Evolutionary conservation across 1,140 invertebrate genomes (phyloP).

Genomic region (Chrysomallon squamiferum): DNA sequence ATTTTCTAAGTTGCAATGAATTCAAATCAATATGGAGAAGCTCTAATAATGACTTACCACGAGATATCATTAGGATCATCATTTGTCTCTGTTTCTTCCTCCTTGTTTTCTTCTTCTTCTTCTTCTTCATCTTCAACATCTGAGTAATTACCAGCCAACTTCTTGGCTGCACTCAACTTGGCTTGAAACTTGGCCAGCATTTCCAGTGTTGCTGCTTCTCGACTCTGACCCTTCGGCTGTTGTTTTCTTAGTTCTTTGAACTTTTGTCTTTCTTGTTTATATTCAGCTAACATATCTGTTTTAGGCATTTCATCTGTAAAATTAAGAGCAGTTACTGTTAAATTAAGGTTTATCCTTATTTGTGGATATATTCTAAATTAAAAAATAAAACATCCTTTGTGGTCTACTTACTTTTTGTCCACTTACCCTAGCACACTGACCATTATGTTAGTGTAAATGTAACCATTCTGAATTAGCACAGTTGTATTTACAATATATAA

Average conservation of each 20-base stretch:
- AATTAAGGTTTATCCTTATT: too few species aligned
- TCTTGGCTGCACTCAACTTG: conserved; percentile 73
- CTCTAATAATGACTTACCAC: conserved; percentile 53
- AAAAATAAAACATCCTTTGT: too few species aligned
- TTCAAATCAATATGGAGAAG: too few species aligned
- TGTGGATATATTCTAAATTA: too few species aligned
- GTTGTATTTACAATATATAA: too few species aligned
- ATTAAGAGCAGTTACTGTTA: too few species aligned
- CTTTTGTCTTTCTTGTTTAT: conserved; percentile 77
- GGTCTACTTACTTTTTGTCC: too few species aligned
- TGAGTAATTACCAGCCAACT: conserved; percentile 51
- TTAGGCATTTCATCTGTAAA: conserved; percentile 1
- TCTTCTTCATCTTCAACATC: conserved; percentile 59
- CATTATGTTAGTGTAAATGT: too few species aligned
- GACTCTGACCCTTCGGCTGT: conserved; percentile 67
- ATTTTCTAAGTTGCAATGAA: too few species aligned
- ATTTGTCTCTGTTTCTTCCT: conserved; percentile 42
- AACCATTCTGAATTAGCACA: too few species aligned
- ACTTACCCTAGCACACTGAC: too few species aligned
- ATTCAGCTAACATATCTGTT: conserved; percentile 73
- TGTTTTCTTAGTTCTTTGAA: conserved; percentile 73
- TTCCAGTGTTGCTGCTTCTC: conserved; percentile 72
- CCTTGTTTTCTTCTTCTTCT: conserved; percentile 55
- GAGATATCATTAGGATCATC: conserved; percentile 56
- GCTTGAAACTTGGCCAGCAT: conserved; percentile 84